A percentile compares a stretch with the other conserved stretches of the same genome.
These are phyloP conservation scores for Lutra lutra DNA, from an alignment of 2,797 vertebrate genomes.

Conservation along the genomic window DNA sequence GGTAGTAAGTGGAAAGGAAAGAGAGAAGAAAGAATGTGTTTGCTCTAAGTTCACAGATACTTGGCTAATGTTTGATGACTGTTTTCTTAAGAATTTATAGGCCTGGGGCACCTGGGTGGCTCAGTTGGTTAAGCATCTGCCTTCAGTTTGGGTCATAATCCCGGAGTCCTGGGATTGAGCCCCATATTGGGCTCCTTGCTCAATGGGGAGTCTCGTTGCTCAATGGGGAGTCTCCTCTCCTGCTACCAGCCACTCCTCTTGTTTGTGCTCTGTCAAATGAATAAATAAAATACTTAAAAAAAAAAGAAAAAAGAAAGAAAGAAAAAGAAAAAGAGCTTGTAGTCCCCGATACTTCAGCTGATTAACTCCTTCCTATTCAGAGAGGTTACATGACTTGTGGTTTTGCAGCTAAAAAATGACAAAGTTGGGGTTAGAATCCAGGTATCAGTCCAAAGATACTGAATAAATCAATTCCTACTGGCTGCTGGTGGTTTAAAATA, in stretches of 20 bases:
- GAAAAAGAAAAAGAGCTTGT: not conserved
- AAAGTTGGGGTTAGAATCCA: slow-evolving; percentile 47
- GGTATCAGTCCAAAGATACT: not conserved
- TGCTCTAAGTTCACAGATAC: not conserved
- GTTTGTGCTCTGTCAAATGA: not conserved
- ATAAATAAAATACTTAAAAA: not conserved
- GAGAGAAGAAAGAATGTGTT: not conserved
- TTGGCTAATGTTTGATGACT: not conserved
- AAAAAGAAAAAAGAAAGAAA: too few relatives aligned
- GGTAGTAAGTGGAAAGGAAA: not conserved
- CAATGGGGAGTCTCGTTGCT: not conserved
- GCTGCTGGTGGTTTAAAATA: not conserved
- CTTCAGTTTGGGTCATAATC: not conserved
- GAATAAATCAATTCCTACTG: not conserved
- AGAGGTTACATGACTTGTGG: slow-evolving; percentile 14
- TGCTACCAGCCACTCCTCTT: not conserved
- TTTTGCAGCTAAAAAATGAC: not conserved
- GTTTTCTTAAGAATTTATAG: not conserved
- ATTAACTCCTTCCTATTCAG: not conserved
- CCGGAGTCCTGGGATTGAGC: not conserved
- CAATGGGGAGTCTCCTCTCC: not conserved
- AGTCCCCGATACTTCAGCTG: not conserved
- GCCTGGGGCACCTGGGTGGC: not conserved
- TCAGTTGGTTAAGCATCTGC: not conserved
- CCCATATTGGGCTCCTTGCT: not conserved